A percentile compares a stretch with the other conserved stretches of the same genome.
These are phyloP conservation scores for Poecilia latipinna DNA, from an alignment of 2,113 vertebrate species.

Conservation along the genomic window DNA sequence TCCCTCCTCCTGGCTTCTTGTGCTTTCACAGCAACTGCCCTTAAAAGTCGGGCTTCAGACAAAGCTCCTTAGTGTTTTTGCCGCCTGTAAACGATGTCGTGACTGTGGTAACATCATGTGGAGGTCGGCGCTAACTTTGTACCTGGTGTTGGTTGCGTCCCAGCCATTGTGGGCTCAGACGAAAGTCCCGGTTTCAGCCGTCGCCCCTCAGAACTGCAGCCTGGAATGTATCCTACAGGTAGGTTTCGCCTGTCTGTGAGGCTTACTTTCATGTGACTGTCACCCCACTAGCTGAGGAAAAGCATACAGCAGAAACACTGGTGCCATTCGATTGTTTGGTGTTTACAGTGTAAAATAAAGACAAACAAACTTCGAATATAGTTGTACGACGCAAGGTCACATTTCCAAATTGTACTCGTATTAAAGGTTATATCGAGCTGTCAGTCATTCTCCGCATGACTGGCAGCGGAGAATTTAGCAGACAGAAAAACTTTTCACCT, in stretches of 20 bases:
- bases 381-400: neutral
- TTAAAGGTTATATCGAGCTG: too few species aligned
- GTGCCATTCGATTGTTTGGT: neutral
- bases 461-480: neutral
- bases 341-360: neutral
- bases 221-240: slow-evolving; percentile 77
- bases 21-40: neutral
- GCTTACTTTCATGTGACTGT: neutral
- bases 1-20: slow-evolving; percentile 3
- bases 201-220: slow-evolving; percentile 70
- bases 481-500: neutral
- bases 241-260: neutral
- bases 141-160: slow-evolving; percentile 10
- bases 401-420: too few species aligned
- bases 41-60: neutral
- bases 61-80: neutral
- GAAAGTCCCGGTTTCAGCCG: neutral
- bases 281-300: neutral
- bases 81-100: neutral
- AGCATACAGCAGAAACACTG: neutral
- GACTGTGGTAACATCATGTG: slow-evolving; percentile 58
- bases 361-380: neutral
- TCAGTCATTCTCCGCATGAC: too few species aligned
- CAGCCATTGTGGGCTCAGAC: slow-evolving; percentile 13
- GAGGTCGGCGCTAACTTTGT: slow-evolving; percentile 36